Evolutionary conservation across 1,140 invertebrate genomes (phyloP).

Genomic region (Notospermus geniculatus): DNA sequence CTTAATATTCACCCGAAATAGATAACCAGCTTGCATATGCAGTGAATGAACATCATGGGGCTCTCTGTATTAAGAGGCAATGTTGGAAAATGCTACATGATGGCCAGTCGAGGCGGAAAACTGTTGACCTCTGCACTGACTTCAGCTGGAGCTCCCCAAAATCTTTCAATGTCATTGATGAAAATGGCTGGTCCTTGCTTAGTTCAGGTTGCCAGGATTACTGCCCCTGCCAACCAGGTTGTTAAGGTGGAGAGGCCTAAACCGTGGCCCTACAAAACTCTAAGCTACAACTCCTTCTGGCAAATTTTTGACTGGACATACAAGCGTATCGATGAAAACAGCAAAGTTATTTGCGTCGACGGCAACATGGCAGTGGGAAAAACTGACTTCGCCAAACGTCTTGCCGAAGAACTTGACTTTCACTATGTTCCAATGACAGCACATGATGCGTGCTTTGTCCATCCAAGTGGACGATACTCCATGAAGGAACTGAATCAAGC

Average conservation of each 20-base stretch:
- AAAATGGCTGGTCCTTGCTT: too few relatives aligned
- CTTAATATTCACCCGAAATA: too few relatives aligned
- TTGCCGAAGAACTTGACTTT: conserved; percentile 1
- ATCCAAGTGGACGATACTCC: background rate
- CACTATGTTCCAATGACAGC: background rate
- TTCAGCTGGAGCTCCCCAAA: too few relatives aligned
- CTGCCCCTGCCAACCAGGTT: background rate
- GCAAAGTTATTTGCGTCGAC: conserved; percentile 6
- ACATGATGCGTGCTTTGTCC: background rate
- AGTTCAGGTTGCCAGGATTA: background rate
- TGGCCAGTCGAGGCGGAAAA: too few relatives aligned
- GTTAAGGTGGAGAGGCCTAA: background rate
- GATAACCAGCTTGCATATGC: too few relatives aligned
- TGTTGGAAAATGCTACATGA: too few relatives aligned
- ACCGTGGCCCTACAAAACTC: conserved; percentile 5
- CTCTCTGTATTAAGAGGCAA: too few relatives aligned
- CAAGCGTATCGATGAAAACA: conserved; percentile 3
- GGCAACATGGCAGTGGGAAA: background rate
- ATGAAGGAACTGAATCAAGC: background rate
- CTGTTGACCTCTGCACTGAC: too few relatives aligned
- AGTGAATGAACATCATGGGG: too few relatives aligned
- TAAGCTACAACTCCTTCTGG: background rate
- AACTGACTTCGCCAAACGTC: background rate
- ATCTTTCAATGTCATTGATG: too few relatives aligned
- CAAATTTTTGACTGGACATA: background rate